These are phyloP conservation scores for Lepus townsendii DNA, from an alignment of 2,797 vertebrate species.

Conservation along the genomic window DNA sequence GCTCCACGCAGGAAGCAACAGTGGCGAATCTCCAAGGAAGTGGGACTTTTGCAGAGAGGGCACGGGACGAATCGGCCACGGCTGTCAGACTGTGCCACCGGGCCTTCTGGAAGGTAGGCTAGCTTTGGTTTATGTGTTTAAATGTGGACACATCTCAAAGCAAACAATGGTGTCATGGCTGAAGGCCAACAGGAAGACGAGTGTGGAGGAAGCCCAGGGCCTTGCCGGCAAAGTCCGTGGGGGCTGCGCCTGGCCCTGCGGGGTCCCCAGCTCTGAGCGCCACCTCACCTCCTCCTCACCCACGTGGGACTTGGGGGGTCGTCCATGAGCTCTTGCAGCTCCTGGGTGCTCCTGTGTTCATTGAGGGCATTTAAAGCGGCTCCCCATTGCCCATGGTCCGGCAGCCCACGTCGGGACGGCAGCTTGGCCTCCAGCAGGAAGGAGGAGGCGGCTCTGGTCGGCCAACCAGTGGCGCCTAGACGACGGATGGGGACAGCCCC, in stretches of 20 bases:
- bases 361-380: too few species aligned
- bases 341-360: neutral
- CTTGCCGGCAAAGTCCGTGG: too few species aligned
- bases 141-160: neutral
- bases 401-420: too few species aligned
- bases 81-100: too few species aligned
- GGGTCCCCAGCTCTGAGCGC: neutral
- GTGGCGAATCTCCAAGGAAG: neutral
- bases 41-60: neutral
- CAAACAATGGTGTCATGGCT: neutral
- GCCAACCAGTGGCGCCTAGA: too few species aligned
- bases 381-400: too few species aligned
- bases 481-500: too few species aligned
- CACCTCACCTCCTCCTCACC: neutral
- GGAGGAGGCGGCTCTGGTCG: too few species aligned
- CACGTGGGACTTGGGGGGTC: neutral
- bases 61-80: too few species aligned
- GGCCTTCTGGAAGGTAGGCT: neutral
- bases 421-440: too few species aligned
- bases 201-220: too few species aligned
- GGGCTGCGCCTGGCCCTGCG: neutral
- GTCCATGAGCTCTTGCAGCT: neutral
- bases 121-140: conserved; percentile 7
- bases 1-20: neutral
- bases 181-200: neutral